A percentile compares a stretch with the other conserved stretches of the same genome.
Conservation (phyloP, 2,888 invertebrate genomes). For the Cacoxenus indagator region DNA sequence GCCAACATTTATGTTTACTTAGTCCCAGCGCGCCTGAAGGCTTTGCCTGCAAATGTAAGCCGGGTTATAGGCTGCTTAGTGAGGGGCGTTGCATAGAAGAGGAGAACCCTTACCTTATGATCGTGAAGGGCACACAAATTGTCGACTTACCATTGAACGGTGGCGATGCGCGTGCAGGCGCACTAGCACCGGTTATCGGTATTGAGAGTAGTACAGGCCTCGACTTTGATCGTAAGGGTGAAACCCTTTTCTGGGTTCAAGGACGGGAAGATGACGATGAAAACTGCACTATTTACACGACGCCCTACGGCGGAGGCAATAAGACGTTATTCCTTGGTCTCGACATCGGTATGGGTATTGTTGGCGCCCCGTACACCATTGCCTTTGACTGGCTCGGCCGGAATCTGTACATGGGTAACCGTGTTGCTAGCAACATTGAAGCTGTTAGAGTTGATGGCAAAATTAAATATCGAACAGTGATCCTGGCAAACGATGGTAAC, state of each 20-base stretch:
- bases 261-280: conserved; percentile 82
- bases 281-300: conserved; percentile 88
- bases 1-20: conserved; percentile 92
- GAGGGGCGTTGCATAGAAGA: conserved; percentile 86
- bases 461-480: conserved; percentile 84
- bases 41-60: conserved; percentile 92
- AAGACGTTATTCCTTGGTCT: conserved; percentile 84
- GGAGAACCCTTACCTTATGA: conserved; percentile 89
- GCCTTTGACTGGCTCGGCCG: conserved; percentile 98
- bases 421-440: conserved; percentile 91
- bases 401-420: conserved; percentile 93
- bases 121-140: conserved; percentile 90
- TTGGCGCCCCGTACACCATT: conserved; percentile 90
- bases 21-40: conserved; percentile 80
- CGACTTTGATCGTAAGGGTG: conserved; percentile 91
- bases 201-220: conserved; percentile 89
- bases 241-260: conserved; percentile 90
- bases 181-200: conserved; percentile 89
- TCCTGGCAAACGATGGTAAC: conserved; percentile 91
- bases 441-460: conserved; percentile 89
- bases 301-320: conserved; percentile 88
- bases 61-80: conserved; percentile 81
- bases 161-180: conserved; percentile 82
- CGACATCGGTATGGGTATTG: conserved; percentile 87
- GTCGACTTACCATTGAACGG: conserved; percentile 85